phyloP scores from a whole-genome alignment of 2,797 vertebrate genomes.

The Calcarius lapponicus region DNA sequence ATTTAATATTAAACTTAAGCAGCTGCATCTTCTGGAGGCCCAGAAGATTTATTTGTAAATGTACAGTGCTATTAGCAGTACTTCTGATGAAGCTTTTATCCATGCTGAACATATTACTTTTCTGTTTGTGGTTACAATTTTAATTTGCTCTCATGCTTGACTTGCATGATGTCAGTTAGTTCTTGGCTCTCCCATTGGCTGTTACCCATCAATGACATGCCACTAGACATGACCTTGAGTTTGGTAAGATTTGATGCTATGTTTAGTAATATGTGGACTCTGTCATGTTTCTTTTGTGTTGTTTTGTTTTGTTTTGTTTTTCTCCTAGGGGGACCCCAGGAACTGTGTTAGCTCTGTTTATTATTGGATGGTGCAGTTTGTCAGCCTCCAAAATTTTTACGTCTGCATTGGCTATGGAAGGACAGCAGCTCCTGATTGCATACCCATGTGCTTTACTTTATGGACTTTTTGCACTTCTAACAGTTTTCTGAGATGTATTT shows the following conservation, averaged over 20 bases:
- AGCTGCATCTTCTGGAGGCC: not conserved
- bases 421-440: constrained; percentile 85
- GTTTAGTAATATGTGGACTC: not conserved
- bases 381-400: constrained; percentile 88
- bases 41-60: not conserved
- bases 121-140: not conserved
- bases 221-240: not conserved
- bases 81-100: not conserved
- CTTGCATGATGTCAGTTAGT: not conserved
- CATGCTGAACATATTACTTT: not conserved
- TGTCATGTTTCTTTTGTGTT: not conserved
- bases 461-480: constrained; percentile 85
- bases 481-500: constrained; percentile 78
- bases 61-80: not conserved
- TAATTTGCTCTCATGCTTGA: not conserved
- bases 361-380: constrained; percentile 85
- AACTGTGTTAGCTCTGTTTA: constrained; percentile 71
- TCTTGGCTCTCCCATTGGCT: not conserved
- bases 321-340: constrained; percentile 76
- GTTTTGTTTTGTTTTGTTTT: not conserved
- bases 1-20: not conserved
- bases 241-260: not conserved
- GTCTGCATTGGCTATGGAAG: constrained; percentile 84
- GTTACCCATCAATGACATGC: not conserved
- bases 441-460: constrained; percentile 87